These are phyloP conservation scores for Drosophila prolongata DNA, from an alignment of 2,888 invertebrate species.

Conservation along the genomic window DNA sequence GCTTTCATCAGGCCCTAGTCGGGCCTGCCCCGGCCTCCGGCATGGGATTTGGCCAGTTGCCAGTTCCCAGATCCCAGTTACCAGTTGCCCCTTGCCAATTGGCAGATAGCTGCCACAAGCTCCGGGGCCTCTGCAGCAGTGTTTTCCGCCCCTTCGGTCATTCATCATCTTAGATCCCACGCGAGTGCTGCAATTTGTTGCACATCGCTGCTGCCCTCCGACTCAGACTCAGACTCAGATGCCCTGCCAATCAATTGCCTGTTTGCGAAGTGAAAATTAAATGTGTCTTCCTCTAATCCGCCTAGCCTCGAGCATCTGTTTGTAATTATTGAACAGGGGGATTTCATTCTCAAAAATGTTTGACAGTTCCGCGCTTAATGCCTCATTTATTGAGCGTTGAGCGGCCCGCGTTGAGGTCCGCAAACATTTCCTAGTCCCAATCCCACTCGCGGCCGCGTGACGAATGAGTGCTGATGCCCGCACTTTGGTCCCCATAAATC, in stretches of 20 bases:
- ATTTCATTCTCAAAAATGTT: neutral
- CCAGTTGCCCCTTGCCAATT: no score
- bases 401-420: neutral
- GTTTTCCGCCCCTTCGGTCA: neutral
- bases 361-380: conserved; percentile 31
- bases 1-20: conserved; percentile 19
- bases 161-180: conserved; percentile 22
- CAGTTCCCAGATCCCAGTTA: conserved; percentile 4
- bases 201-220: conserved; percentile 11
- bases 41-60: conserved; percentile 40
- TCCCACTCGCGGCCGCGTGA: conserved; percentile 51
- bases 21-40: conserved; percentile 4
- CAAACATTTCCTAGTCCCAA: conserved; percentile 58
- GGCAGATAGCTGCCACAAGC: no score
- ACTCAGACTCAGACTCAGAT: neutral
- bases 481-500: conserved; percentile 66
- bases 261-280: conserved; percentile 1
- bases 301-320: neutral
- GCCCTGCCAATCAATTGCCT: conserved; percentile 15
- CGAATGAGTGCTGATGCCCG: conserved; percentile 59
- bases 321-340: neutral
- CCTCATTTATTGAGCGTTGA: conserved; percentile 44
- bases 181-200: conserved; percentile 25
- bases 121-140: neutral
- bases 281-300: conserved; percentile 8